These are phyloP conservation scores for Junonia oenone DNA, from an alignment of 2,888 invertebrate species.

Conservation along the genomic window DNA sequence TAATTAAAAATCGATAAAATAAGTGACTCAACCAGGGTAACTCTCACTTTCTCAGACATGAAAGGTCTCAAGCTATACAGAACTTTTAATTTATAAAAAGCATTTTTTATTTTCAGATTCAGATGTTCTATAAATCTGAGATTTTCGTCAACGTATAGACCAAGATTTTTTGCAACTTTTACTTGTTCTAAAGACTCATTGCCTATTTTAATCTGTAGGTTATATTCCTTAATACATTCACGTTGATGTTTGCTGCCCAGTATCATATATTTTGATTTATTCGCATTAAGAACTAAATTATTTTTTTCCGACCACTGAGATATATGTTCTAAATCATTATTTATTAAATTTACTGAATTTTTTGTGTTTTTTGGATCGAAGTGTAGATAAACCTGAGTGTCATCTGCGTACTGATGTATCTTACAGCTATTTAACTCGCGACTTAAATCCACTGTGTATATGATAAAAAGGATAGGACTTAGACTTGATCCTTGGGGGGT, in stretches of 20 bases:
- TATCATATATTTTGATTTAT: slow-evolving; percentile 2
- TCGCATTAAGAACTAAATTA: not conserved
- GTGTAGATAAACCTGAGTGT: not conserved
- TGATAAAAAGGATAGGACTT: not conserved
- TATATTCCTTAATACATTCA: not conserved
- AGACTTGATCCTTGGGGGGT: slow-evolving; percentile 5
- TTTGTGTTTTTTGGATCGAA: not conserved
- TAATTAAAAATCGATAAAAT: not conserved
- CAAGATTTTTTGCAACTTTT: not conserved
- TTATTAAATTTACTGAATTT: not conserved
- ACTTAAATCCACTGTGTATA: not conserved
- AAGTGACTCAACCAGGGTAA: not conserved
- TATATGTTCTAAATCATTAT: not conserved
- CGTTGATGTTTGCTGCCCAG: not conserved
- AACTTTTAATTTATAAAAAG: not conserved
- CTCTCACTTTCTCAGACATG: not conserved
- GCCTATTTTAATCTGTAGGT: not conserved
- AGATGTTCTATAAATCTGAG: not conserved
- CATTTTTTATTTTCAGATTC: not conserved
- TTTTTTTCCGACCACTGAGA: slow-evolving; percentile 4
- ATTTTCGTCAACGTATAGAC: not conserved
- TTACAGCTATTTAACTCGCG: not conserved
- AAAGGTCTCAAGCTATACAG: not conserved
- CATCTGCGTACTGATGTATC: not conserved
- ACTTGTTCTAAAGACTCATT: not conserved